Evolutionary conservation across 2,113 vertebrate genomes (phyloP).

Genomic region (Carollia perspicillata): DNA sequence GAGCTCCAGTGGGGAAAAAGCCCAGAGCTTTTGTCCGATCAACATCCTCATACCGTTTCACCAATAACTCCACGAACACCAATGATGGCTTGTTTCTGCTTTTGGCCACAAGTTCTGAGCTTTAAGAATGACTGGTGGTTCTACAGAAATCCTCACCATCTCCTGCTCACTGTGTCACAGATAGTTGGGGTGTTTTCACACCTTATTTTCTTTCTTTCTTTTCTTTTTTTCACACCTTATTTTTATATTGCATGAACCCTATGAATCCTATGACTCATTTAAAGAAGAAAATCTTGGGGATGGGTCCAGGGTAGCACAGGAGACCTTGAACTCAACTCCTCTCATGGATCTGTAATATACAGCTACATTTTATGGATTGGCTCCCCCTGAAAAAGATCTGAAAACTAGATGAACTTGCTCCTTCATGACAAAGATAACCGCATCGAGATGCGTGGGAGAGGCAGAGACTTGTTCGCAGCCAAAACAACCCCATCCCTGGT

Average conservation of each 20-base stretch:
- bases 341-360: neutral
- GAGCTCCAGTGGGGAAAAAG: neutral
- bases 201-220: neutral
- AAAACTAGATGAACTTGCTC: neutral
- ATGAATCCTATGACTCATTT: neutral
- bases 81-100: neutral
- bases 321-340: neutral
- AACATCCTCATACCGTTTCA: neutral
- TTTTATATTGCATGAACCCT: neutral
- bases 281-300: neutral
- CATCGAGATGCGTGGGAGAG: too few relatives aligned
- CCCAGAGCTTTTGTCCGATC: neutral
- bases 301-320: neutral
- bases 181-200: neutral
- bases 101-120: neutral
- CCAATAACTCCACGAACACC: neutral
- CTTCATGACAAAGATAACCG: neutral
- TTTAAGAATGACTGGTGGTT: neutral
- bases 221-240: neutral
- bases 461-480: neutral
- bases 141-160: neutral
- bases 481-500: neutral
- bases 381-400: neutral
- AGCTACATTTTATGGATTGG: neutral
- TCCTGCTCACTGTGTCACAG: neutral